phyloP scores from a whole-genome alignment of 1,140 invertebrate species.

The Drosophila nasuta region DNA sequence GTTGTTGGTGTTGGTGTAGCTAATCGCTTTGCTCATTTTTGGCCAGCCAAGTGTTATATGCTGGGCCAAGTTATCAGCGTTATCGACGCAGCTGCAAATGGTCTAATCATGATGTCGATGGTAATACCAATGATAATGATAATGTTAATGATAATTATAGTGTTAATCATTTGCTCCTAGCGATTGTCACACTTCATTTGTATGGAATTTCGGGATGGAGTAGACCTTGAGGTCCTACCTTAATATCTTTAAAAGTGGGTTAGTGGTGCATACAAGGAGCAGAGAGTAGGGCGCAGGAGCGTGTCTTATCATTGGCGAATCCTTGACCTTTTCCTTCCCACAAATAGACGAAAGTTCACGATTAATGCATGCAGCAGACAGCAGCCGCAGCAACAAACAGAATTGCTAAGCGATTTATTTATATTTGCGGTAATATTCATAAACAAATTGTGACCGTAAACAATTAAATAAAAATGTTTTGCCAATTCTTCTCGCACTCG shows the following conservation, averaged over 20 bases:
- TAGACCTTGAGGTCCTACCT: constrained; percentile 45
- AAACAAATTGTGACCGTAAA: constrained; percentile 50
- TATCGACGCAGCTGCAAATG: constrained; percentile 52
- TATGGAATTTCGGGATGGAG: background rate
- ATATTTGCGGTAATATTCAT: constrained; percentile 37
- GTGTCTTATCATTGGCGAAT: constrained; percentile 1
- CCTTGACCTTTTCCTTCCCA: constrained; percentile 15
- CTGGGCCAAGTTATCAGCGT: constrained; percentile 19
- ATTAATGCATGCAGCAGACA: constrained; percentile 4
- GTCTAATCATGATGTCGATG: constrained; percentile 27
- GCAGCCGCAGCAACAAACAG: no score
- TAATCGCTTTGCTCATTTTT: constrained; percentile 11
- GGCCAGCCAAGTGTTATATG: constrained; percentile 33
- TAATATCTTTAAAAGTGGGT: constrained; percentile 57
- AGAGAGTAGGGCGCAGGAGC: background rate
- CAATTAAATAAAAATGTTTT: constrained; percentile 42
- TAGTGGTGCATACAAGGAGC: constrained; percentile 33
- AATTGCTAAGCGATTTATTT: constrained; percentile 31
- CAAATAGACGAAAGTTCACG: constrained; percentile 6
- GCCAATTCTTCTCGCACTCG: constrained; percentile 10
- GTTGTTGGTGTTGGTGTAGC: background rate
- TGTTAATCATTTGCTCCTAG: background rate
- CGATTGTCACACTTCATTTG: background rate
- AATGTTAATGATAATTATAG: constrained; percentile 6
- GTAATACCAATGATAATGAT: background rate